phyloP scores from a whole-genome alignment of 2,797 vertebrate species.

The Poecilia wingei region DNA sequence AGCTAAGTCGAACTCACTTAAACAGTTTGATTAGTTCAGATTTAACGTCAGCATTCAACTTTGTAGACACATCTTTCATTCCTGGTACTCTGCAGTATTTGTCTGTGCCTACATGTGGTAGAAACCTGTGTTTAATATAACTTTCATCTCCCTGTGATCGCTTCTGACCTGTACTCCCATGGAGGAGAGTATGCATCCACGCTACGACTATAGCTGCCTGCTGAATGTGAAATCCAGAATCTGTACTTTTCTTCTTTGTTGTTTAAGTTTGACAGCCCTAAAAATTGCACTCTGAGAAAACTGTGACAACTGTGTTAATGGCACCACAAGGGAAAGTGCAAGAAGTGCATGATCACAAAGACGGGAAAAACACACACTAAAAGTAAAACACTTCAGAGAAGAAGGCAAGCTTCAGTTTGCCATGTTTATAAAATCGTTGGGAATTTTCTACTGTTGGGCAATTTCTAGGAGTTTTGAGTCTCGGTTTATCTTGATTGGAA shows the following conservation, averaged over 20 bases:
- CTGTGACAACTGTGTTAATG: conserved; percentile 20
- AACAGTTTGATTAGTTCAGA: conserved; percentile 31
- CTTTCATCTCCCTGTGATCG: conserved; percentile 38
- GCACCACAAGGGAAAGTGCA: conserved; percentile 2
- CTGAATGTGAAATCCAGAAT: conserved; percentile 33
- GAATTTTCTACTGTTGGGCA: background rate
- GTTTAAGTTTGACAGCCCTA: conserved; percentile 28
- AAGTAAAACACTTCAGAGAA: background rate
- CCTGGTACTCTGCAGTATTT: conserved; percentile 21
- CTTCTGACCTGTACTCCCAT: conserved; percentile 39
- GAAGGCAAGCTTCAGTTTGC: background rate
- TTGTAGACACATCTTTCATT: conserved; percentile 29
- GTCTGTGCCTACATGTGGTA: conserved; percentile 37
- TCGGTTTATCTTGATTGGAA: background rate
- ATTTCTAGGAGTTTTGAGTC: background rate
- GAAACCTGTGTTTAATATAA: conserved; percentile 38
- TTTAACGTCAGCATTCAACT: conserved; percentile 41
- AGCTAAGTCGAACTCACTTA: conserved; percentile 8
- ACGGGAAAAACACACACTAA: background rate
- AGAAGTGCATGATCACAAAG: background rate
- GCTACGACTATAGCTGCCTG: conserved; percentile 22
- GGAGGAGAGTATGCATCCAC: conserved; percentile 21
- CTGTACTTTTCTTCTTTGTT: background rate
- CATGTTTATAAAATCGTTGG: conserved; percentile 1
- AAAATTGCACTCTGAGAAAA: conserved; percentile 20